A percentile compares a stretch with the other conserved stretches of the same genome.
phyloP scores from a whole-genome alignment of 2,888 invertebrate genomes.

The Allacma fusca region DNA sequence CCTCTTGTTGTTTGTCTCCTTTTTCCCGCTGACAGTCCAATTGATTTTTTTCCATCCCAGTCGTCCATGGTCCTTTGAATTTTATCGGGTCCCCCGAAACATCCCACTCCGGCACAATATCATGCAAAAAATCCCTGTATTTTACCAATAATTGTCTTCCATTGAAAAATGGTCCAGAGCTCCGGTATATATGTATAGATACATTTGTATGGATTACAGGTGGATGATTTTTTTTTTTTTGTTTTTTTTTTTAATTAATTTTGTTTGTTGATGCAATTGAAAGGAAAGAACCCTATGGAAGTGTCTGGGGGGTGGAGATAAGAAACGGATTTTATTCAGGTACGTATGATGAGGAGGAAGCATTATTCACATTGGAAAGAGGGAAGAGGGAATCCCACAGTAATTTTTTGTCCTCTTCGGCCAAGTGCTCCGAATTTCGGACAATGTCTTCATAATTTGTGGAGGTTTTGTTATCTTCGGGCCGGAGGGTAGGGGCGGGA shows the following conservation, averaged over 20 bases:
- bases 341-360: conserved; percentile 37
- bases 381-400: conserved; percentile 55
- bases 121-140: no score
- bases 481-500: neutral
- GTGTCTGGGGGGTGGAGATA: conserved; percentile 12
- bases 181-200: no score
- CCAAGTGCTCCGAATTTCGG: conserved; percentile 47
- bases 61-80: no score
- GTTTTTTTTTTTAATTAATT: neutral
- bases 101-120: no score
- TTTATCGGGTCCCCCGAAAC: no score
- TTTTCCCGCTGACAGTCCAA: no score
- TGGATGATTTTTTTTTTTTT: no score
- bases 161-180: no score
- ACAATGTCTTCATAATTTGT: conserved; percentile 33
- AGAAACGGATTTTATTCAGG: conserved; percentile 43
- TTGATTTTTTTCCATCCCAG: no score
- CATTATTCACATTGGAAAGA: conserved; percentile 18
- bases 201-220: no score
- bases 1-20: no score
- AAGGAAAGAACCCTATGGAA: conserved; percentile 9
- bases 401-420: conserved; percentile 55
- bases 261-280: neutral
- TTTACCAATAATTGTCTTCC: no score
- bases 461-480: neutral